Base-by-base conservation (phyloP, 2,888 invertebrate species). In the Watsonalla cultraria region DNA sequence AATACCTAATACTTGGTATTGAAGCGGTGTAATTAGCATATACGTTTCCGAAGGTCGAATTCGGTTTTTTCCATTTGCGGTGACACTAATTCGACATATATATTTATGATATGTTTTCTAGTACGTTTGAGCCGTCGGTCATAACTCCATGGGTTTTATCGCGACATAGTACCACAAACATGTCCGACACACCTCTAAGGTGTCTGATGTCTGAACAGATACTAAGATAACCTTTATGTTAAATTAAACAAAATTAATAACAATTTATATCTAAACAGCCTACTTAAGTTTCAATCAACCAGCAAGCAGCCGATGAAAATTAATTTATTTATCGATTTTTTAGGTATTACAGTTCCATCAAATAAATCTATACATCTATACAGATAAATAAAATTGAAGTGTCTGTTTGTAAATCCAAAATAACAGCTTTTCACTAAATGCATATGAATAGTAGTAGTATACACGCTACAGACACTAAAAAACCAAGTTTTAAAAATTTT, bases 91-190 rank as follows among this genome's bases (percentile, higher is more conserved):
- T 78, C 78, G 77, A 74, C 71, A 51, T 59, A 59, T 76, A 76
- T 84, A 80, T 68, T 89, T 87, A 90, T 81, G 78, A 78, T 69
- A 74, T 76, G 72, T 79, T 70, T 82, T 78, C 77, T 78, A 58
- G 70, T 76, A 66, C 76, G 69, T 80, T 74, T 72, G 62, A 9
- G 65, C 66, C 60, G 60, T 68, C 57, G 74, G 60, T 70, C 65
- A 81, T 87, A 84, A 83, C 68, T 86, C 68, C 65, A 65, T 71
- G 65, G 59, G 76, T 60, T 88, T 89, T 90, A 90, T 86, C 76
- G 72, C 63, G 67, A 63, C 64, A 63, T 65, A 68, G 57, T 57
- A 65, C 74, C 81, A 82, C 86, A 88, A 89, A 88, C 61, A 78
- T 82, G 75, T 76, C 76, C 60, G 68, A 64, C 70, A 66, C 67